A percentile compares a stretch with the other conserved stretches of the same genome.
Conservation (phyloP, 2,797 vertebrate genomes). For the Pipistrellus pygmaeus region DNA sequence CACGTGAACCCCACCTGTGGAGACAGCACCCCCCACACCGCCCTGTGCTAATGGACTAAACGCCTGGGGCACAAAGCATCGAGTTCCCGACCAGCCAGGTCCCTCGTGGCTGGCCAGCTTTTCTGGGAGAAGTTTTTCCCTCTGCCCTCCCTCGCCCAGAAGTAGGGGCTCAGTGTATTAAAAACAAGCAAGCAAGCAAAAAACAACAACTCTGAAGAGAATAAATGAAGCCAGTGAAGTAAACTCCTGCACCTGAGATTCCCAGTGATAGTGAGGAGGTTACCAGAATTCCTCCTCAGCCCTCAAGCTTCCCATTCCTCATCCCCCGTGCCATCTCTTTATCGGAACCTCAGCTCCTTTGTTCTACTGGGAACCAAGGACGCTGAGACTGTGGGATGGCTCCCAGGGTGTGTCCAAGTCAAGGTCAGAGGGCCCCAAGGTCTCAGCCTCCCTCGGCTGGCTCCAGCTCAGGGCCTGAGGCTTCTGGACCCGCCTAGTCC, state of each 20-base stretch:
- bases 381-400: background rate
- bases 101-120: background rate
- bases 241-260: conserved; percentile 23
- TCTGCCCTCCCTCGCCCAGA: background rate
- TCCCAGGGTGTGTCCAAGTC: background rate
- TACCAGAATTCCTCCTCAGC: conserved; percentile 33
- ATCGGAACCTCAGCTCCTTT: background rate
- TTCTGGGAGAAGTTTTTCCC: background rate
- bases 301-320: background rate
- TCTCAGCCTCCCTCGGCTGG: background rate
- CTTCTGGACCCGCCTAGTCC: background rate
- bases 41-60: background rate
- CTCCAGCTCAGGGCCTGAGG: background rate
- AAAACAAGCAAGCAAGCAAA: background rate
- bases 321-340: background rate
- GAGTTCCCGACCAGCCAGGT: background rate
- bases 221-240: background rate
- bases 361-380: background rate
- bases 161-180: background rate
- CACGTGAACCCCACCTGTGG: background rate
- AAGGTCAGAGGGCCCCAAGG: background rate
- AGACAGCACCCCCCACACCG: background rate
- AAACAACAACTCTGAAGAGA: background rate
- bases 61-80: background rate
- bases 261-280: background rate